Conservation (phyloP, 2,113 vertebrate species). For the Chloroceryle aenea region DNA sequence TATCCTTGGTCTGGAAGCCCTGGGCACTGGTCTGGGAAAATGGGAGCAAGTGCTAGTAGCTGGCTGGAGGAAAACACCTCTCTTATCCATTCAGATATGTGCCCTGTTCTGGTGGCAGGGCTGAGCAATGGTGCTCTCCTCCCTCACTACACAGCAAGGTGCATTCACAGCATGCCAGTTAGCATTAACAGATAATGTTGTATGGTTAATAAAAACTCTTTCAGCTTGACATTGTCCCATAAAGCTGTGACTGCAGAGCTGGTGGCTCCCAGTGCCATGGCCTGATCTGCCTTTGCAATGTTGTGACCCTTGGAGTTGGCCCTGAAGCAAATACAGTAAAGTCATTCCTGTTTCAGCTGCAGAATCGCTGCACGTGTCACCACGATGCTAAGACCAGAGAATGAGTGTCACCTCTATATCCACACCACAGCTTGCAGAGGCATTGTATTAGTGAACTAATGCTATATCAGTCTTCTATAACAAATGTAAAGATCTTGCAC, state of each 20-base stretch:
- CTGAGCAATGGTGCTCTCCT: not conserved
- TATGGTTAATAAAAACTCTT: not conserved
- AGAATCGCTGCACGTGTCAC: not conserved
- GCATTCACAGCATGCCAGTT: not conserved
- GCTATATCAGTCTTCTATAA: not conserved
- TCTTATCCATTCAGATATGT: accelerated
- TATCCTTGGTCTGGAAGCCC: not conserved
- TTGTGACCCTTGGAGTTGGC: not conserved
- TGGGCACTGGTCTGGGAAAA: not conserved
- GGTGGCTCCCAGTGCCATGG: not conserved
- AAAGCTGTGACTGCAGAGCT: not conserved
- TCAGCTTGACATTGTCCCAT: not conserved
- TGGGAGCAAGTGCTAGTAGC: not conserved
- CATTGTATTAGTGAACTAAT: not conserved
- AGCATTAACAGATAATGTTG: accelerated
- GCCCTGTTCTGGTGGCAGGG: not conserved
- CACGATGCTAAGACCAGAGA: not conserved
- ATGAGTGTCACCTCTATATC: not conserved
- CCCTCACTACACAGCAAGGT: not conserved
- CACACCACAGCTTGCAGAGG: not conserved
- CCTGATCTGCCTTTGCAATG: not conserved
- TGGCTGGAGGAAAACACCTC: not conserved
- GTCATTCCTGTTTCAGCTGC: not conserved
- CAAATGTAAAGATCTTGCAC: not conserved
- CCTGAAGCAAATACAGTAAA: not conserved